Evolutionary conservation across 2,113 vertebrate species (phyloP).

Genomic region (Equus quagga): DNA sequence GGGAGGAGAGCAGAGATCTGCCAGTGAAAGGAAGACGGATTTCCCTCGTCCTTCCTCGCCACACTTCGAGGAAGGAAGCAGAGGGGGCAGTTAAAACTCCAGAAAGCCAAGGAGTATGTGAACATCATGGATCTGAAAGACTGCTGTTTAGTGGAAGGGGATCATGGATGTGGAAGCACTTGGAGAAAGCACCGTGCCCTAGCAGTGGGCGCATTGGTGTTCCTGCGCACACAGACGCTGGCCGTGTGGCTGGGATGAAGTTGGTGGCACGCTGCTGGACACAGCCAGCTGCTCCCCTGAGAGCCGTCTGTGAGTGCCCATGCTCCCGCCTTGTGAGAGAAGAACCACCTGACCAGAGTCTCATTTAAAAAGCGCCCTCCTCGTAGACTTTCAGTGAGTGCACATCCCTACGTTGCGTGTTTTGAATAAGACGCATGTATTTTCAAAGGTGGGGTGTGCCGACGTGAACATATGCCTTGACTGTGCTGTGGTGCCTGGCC

Average conservation of each 20-base stretch:
- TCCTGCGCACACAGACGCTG: background rate
- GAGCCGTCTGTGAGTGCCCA: no score
- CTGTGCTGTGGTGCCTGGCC: rapidly evolving
- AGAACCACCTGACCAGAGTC: background rate
- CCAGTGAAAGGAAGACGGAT: background rate
- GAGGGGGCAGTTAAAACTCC: background rate
- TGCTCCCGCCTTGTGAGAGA: background rate
- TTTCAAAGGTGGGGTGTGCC: background rate
- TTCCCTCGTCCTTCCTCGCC: no score
- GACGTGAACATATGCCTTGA: rapidly evolving
- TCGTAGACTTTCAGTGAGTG: no score
- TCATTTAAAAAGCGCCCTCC: background rate
- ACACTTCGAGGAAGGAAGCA: background rate
- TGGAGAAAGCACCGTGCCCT: rapidly evolving
- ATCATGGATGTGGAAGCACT: background rate
- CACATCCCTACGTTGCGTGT: rapidly evolving
- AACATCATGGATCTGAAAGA: background rate
- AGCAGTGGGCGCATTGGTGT: background rate
- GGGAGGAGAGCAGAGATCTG: background rate
- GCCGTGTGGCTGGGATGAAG: background rate
- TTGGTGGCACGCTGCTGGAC: no score
- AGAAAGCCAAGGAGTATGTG: background rate
- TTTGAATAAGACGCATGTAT: background rate
- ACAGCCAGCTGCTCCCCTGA: no score
- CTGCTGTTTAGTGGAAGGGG: background rate